phyloP scores from a whole-genome alignment of 1,140 invertebrate genomes.

The Venturia canescens region DNA sequence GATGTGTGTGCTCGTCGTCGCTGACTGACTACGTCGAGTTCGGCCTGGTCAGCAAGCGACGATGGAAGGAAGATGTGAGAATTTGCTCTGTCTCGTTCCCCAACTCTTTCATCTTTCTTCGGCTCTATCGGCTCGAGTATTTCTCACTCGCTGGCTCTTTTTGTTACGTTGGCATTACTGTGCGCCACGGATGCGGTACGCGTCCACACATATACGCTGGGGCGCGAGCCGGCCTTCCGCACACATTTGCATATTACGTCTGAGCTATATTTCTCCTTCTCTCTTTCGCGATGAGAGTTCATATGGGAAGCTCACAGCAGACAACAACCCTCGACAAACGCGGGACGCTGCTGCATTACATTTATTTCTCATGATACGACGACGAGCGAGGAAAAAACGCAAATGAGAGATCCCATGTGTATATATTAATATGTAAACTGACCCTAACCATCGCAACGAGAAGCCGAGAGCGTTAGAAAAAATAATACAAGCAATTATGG shows the following conservation, averaged over 20 bases:
- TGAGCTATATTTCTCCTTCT: conserved; percentile 50
- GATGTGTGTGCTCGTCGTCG: conserved; percentile 14
- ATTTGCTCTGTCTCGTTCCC: conserved; percentile 43
- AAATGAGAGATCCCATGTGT: background rate
- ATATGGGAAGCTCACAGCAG: conserved; percentile 16
- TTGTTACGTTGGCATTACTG: conserved; percentile 2
- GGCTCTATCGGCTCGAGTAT: conserved; percentile 1
- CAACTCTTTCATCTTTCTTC: conserved; percentile 56
- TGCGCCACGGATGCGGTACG: background rate
- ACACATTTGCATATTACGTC: conserved; percentile 69
- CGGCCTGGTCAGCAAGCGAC: conserved; percentile 3
- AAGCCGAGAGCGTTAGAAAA: background rate
- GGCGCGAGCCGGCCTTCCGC: conserved; percentile 57
- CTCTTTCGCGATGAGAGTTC: conserved; percentile 31
- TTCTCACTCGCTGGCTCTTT: background rate
- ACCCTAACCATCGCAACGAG: conserved; percentile 60
- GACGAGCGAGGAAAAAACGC: conserved; percentile 38
- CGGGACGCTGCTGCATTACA: conserved; percentile 68
- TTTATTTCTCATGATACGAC: conserved; percentile 67
- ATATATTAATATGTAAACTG: conserved; percentile 28
- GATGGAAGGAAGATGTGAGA: conserved; percentile 41
- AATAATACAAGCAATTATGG: conserved; percentile 66
- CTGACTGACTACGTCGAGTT: conserved; percentile 36
- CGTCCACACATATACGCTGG: conserved; percentile 38
- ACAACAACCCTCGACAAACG: conserved; percentile 48